Conservation (phyloP, 2,113 vertebrate species). For the Barnardius zonarius region DNA sequence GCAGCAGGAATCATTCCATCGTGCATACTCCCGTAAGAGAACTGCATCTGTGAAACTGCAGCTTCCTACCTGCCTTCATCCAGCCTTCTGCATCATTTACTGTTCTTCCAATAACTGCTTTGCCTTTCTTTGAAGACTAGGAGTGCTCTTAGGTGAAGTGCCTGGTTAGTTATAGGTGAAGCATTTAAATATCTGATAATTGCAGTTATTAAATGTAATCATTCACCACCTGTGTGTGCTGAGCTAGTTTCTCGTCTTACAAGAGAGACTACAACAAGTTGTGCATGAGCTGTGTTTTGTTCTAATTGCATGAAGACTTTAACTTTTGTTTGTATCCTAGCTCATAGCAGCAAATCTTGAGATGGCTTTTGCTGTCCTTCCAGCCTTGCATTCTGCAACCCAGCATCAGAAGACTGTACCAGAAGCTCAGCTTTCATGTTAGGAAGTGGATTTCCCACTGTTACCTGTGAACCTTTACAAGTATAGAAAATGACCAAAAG, state of each 20-base stretch:
- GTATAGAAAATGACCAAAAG: neutral
- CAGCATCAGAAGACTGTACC: neutral
- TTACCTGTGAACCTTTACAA: neutral
- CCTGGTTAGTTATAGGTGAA: neutral
- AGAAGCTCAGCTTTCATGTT: neutral
- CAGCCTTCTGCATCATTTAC: neutral
- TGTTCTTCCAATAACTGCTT: neutral
- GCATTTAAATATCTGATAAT: neutral
- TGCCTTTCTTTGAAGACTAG: neutral
- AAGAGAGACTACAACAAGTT: neutral
- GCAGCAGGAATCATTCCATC: neutral
- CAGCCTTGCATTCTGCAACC: neutral
- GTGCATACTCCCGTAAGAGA: accelerated
- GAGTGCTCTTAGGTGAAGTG: neutral
- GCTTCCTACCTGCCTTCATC: neutral
- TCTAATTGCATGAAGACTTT: neutral
- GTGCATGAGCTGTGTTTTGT: neutral
- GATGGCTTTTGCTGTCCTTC: neutral
- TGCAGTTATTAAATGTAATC: neutral
- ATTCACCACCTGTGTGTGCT: neutral
- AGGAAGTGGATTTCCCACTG: neutral
- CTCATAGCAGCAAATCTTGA: neutral
- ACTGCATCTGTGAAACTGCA: neutral
- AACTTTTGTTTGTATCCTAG: neutral
- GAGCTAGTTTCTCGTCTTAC: neutral